Conservation (phyloP, 2,888 invertebrate genomes). For the Branchellion lobata region DNA sequence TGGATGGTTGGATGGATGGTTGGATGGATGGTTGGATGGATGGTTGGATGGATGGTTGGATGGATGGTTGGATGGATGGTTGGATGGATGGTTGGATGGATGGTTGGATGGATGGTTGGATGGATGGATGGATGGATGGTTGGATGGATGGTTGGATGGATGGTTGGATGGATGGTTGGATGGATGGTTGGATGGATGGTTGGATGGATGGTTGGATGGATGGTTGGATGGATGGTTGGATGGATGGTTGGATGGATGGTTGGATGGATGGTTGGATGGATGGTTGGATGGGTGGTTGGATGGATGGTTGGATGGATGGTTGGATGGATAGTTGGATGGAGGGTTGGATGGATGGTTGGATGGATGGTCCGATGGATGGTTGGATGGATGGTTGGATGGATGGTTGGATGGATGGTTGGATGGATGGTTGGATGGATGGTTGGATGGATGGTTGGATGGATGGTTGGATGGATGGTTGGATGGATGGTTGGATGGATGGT, state of each 20-base stretch:
- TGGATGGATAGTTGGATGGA: not conserved
- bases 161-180: not conserved
- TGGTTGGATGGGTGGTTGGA: not conserved
- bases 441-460: not conserved
- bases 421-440: not conserved
- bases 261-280: not conserved
- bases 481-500: too few species aligned
- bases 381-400: not conserved
- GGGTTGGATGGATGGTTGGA: not conserved
- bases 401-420: not conserved
- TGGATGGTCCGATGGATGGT: not conserved
- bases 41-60: slow-evolving; percentile 4
- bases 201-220: not conserved
- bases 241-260: not conserved
- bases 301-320: slow-evolving; percentile 8
- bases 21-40: slow-evolving; percentile 3
- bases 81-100: slow-evolving; percentile 33
- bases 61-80: slow-evolving; percentile 25
- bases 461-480: not conserved
- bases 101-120: slow-evolving; percentile 35
- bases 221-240: slow-evolving; percentile 1
- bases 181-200: not conserved
- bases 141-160: not conserved
- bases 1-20: slow-evolving; percentile 34
- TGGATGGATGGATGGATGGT: slow-evolving; percentile 35